Base-by-base conservation (phyloP, 2,113 vertebrate genomes). In the Silurus asotus region DNA sequence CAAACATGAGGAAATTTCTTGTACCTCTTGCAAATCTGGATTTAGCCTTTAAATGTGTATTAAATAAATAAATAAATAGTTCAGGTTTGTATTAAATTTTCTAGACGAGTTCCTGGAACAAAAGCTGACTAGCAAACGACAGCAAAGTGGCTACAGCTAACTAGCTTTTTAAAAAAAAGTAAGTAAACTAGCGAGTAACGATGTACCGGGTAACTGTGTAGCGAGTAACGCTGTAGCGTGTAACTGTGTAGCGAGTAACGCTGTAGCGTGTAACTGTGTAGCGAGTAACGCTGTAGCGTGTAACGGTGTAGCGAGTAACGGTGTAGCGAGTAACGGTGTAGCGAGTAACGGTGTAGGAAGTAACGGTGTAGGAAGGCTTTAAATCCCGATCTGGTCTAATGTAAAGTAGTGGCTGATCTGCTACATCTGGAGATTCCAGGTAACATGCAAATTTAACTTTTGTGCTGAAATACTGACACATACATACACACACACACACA, bases 401-500 rank as follows among this genome's bases (percentile, higher is more conserved):
- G 10, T 25, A 67, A n/a, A n/a, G 10, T 25, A 67, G 3, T 23
- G 23, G 61, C 20, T 64, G 8, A 45, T 17, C 15, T 51, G 70
- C 45, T 49, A 74, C 48, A 74, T 74, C 10, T 49, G 70, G 37
- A 49, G 8, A 23, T 74, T 23, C 5, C 9, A 51, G 70, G 70
- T 74, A 23, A 74, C 23, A 37, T 51, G 70, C 23, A 23, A 23
- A 74, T 74, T 74, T 51, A 74, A 51, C 13, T 51, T 74, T 51
- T 20, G 45, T 37, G 70, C 17, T 74, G 19, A 74, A 74, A 11
- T 23, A 20, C 19, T 17, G 8, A 14, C 17, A n/a, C n/a, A n/a
- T n/a, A n/a, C n/a, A n/a, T n/a, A n/a, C 77, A 59, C n/a, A 82
- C 20, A 76, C 2, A 51, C 65, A 51, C 75, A 86, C 72, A 74